phyloP scores from a whole-genome alignment of 2,888 invertebrate genomes.

The Lepidochrysops patricia region DNA sequence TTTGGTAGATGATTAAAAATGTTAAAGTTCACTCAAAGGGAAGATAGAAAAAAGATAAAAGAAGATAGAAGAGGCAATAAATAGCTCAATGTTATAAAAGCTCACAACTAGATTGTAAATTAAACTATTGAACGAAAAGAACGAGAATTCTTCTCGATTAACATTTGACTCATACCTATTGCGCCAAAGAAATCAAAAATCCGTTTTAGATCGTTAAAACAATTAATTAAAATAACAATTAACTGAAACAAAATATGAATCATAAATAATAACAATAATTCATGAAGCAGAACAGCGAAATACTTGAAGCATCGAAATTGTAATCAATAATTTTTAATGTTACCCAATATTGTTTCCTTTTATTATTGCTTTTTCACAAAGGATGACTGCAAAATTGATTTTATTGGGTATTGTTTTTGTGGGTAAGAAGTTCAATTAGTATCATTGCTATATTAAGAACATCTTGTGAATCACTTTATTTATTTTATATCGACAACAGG shows the following conservation, averaged over 20 bases:
- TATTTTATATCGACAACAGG: not conserved
- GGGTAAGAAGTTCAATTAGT: not conserved
- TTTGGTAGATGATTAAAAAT: too few relatives aligned
- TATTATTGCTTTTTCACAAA: not conserved
- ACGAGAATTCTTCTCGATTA: too few relatives aligned
- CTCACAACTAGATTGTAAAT: too few relatives aligned
- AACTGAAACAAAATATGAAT: not conserved
- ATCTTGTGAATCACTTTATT: not conserved
- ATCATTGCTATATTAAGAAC: not conserved
- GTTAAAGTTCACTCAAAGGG: too few relatives aligned
- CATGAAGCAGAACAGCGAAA: constrained; percentile 13
- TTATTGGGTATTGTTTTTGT: not conserved
- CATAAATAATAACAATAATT: not conserved
- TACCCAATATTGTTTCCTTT: not conserved
- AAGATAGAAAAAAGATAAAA: too few relatives aligned
- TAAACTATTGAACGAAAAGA: too few relatives aligned
- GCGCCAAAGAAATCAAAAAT: too few relatives aligned
- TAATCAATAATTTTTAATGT: not conserved
- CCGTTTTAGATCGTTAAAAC: too few relatives aligned
- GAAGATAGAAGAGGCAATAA: too few relatives aligned
- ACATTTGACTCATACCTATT: too few relatives aligned
- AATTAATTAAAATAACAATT: not conserved
- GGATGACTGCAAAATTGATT: not conserved
- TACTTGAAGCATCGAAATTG: not conserved
- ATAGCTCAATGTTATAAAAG: too few relatives aligned